Percentiles rank a stretch among this genome's conserved stretches.
Evolutionary conservation across 2,888 invertebrate species (phyloP).

Genomic region (Arrhopalites spinosus): DNA sequence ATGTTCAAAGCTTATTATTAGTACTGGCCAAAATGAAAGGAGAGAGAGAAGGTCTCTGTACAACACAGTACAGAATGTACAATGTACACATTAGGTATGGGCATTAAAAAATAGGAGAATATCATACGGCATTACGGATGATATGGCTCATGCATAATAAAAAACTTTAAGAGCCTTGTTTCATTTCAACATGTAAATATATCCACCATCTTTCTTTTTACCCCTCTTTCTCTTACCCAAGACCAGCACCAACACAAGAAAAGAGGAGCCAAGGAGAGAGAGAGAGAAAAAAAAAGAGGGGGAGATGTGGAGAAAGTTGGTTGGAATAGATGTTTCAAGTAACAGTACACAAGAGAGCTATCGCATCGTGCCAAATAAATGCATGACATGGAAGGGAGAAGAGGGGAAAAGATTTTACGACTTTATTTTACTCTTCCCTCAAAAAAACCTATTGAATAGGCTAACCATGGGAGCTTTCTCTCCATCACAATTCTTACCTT

Average conservation of each 20-base stretch:
- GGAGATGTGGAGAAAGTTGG: background rate
- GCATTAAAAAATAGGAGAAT: too few species aligned
- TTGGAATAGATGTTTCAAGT: constrained; percentile 9
- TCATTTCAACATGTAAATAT: background rate
- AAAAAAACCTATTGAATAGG: background rate
- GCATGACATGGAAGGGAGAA: constrained; percentile 31
- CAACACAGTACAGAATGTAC: background rate
- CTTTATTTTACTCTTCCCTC: constrained; percentile 7
- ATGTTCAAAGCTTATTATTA: background rate
- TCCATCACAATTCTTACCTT: background rate
- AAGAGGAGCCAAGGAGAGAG: background rate
- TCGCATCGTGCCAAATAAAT: constrained; percentile 36
- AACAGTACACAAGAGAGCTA: constrained; percentile 36
- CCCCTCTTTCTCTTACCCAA: background rate
- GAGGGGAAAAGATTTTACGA: constrained; percentile 36
- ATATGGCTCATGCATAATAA: background rate
- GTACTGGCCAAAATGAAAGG: background rate
- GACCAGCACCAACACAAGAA: background rate
- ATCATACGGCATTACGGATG: background rate
- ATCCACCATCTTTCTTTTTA: background rate
- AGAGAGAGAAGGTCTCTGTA: background rate
- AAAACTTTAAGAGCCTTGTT: background rate
- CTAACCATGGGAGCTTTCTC: background rate
- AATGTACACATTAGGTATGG: background rate
- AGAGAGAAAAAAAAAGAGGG: constrained; percentile 6